Evolutionary conservation across 2,113 vertebrate species (phyloP).

Genomic region (Parotia lawesii): DNA sequence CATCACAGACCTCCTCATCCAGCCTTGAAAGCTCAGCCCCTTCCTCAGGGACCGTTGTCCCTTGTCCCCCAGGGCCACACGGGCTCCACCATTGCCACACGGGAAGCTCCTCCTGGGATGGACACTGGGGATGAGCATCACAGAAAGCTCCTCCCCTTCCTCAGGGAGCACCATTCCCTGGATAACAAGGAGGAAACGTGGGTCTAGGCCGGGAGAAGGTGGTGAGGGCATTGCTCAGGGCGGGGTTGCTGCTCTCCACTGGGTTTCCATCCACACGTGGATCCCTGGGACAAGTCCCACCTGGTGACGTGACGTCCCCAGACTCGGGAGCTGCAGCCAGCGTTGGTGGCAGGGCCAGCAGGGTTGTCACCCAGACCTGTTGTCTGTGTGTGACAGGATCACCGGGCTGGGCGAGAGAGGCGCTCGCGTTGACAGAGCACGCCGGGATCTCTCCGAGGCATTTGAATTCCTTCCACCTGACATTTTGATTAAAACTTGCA

Average conservation of each 20-base stretch:
- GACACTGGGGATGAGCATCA: neutral
- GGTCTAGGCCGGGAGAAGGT: neutral
- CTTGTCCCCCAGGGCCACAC: rapidly evolving
- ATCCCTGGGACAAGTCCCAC: neutral
- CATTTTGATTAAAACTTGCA: constrained; percentile 69
- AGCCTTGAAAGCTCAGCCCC: neutral
- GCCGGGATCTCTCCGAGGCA: constrained; percentile 22
- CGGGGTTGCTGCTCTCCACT: rapidly evolving
- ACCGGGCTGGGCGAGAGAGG: neutral
- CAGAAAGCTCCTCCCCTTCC: neutral
- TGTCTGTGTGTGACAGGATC: constrained; percentile 3
- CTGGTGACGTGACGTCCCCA: neutral
- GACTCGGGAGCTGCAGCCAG: neutral
- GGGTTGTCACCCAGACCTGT: neutral
- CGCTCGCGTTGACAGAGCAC: constrained; percentile 15
- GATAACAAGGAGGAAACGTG: neutral
- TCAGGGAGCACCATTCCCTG: neutral
- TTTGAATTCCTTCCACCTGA: constrained; percentile 63
- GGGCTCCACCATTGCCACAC: rapidly evolving
- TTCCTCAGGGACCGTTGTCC: neutral
- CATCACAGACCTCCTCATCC: neutral
- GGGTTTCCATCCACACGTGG: rapidly evolving
- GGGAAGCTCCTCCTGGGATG: neutral
- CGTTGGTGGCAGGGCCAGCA: rapidly evolving
- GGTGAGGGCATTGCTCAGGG: neutral